Base-by-base conservation (phyloP, 2,888 invertebrate genomes). In the Homarus gammarus region DNA sequence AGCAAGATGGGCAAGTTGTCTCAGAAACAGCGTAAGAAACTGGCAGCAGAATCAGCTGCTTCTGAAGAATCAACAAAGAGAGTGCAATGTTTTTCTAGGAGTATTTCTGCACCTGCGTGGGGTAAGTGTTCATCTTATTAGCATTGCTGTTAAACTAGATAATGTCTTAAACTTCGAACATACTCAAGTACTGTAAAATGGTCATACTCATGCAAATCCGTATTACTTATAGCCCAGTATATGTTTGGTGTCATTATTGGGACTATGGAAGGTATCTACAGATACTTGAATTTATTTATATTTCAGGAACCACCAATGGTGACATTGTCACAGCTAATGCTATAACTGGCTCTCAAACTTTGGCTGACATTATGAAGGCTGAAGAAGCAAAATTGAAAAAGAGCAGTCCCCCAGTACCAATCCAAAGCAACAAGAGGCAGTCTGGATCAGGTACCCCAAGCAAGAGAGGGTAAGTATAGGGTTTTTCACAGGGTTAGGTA, bases 1-100 rank as follows among this genome's bases (percentile, higher is more conserved):
- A 87, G 87, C 36, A 87, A 87, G 44, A 87, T 81, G 5, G 44
- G 38, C n/a, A 87, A 87, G 49, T 56, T 87, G 18, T 87, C 87
- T 33, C 87, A 87, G 64, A 87, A 87, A 36, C 81, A 87, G 64
- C 82, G 82, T 1, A 87, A 87, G 49, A 82, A 61, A 36, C 31
- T 81, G 33, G 64, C 82, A 51, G 73, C 64, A 49, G 87, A 81
- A 18, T 73, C 75, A 5, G 78, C 78, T 33, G 78, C 78, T 31
- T 27, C 12, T 18, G 81, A 36, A 75, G 22, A 22, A 36, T 22
- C 68, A 49, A 79, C 72, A 33, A 38, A 38, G 12, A 27, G 27
- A 31, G 31, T 31, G 33, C 49, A 61, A 61, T 15, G 12, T 5
- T 75, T 27, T 33, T 38, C 77, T 6, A 31, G 68, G 56, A 40